Evolutionary conservation across 2,113 vertebrate species (phyloP), one percentile per base, ranked within the genome.

Genomic region (Myxocyprinus asiaticus): DNA sequence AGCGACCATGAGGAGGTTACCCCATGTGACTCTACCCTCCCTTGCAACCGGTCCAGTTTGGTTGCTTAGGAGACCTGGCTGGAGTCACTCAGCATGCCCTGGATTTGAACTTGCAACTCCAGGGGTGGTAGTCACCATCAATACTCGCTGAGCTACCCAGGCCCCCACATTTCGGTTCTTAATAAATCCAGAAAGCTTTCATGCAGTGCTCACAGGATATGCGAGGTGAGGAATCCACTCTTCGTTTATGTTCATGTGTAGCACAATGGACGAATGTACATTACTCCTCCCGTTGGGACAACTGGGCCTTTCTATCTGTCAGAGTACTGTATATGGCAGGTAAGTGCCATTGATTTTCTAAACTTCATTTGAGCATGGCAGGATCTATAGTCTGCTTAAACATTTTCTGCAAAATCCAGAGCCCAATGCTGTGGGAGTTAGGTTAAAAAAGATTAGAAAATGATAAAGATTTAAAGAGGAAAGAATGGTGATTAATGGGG

Each of bases 261-360:
- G 15, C 44, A 14, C 44, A 74, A 7, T 15, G 55, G 55, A n/a
- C 43, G 45, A 68, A 9, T 33, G 47, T 63, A 6, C 59, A 15
- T 43, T 64, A 65, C 47, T 42, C 43, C 50, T 17, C 68, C 58
- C 44, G 10, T 10, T 74, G 33, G 33, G 14, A 11, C 15, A 6
- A 47, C 70, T 45, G n/a, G 63, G 22, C 67, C 77, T 45, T 62
- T 65, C 67, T 77, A 70, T 78, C 10, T 67, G 77, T 33, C 2
- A 58, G 58, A 42, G 69, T 76, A 78, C 63, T 33, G 22, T 33
- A 33, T 33, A 17, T 44, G 71, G 42, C 42, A 14, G 43, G 77
- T 51, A 45, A 74, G 77, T 68, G 78, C 62, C 82, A 85, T 85
- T 74, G 83, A 85, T 85, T 74, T 76, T 77, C 80, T 50, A 82